Conservation (phyloP, 2,797 vertebrate species). For the Atherinosoma microstoma region DNA sequence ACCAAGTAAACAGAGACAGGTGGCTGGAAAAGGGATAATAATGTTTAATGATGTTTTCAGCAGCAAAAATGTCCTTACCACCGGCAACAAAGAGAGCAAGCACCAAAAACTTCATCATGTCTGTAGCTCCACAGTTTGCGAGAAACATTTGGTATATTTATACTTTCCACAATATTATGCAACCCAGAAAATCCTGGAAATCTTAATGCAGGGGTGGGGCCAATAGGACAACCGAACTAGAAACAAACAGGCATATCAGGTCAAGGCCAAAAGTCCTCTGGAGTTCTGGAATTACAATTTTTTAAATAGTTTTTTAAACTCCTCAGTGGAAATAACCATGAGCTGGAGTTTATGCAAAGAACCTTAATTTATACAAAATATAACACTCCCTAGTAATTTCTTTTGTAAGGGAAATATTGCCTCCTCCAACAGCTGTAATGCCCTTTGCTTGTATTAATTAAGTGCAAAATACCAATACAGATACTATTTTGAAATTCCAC, state of each 20-base stretch:
- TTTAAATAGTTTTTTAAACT: constrained; percentile 4
- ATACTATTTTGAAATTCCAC: neutral
- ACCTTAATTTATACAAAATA: neutral
- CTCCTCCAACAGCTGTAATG: neutral
- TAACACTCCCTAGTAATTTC: neutral
- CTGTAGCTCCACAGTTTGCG: constrained; percentile 38
- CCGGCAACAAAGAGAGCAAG: constrained; percentile 79
- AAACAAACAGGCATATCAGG: constrained; percentile 4
- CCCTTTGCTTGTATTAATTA: neutral
- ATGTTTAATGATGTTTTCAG: neutral
- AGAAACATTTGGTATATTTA: constrained; percentile 40
- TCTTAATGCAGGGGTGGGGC: constrained; percentile 47
- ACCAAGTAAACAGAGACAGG: neutral
- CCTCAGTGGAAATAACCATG: constrained; percentile 1
- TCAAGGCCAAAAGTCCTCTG: constrained; percentile 29
- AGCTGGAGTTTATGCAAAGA: constrained; percentile 8
- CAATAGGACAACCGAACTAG: neutral
- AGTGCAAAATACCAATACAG: neutral
- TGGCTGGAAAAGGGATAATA: neutral
- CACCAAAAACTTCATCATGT: constrained; percentile 82
- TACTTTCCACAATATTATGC: constrained; percentile 49
- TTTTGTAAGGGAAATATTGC: neutral
- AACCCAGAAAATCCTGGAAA: constrained; percentile 38
- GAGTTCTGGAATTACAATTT: neutral
- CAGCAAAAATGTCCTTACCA: constrained; percentile 64